These are phyloP conservation scores for Doris montereyensis DNA, from an alignment of 2,888 invertebrate genomes.

Conservation along the genomic window DNA sequence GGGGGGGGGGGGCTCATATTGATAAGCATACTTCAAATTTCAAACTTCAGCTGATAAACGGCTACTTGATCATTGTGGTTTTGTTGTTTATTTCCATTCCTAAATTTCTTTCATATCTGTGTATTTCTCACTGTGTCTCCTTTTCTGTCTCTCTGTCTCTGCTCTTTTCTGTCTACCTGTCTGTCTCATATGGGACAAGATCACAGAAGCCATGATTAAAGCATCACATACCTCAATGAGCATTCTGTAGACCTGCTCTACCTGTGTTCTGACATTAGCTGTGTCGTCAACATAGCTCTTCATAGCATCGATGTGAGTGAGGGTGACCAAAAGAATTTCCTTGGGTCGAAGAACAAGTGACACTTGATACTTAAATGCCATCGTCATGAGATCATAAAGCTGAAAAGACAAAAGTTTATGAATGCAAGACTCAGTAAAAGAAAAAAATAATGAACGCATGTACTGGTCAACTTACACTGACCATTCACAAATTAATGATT, in stretches of 20 bases:
- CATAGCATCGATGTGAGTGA: conserved; percentile 80
- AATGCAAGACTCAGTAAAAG: not conserved
- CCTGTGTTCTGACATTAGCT: conserved; percentile 60
- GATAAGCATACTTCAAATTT: too few species aligned
- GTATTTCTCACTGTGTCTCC: too few species aligned
- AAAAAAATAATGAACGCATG: not conserved
- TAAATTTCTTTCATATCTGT: too few species aligned
- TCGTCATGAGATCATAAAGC: conserved; percentile 94
- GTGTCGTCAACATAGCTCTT: conserved; percentile 74
- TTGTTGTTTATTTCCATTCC: too few species aligned
- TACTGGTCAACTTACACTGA: too few species aligned
- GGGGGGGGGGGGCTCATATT: too few species aligned
- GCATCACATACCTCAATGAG: conserved; percentile 62
- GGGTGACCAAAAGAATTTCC: conserved; percentile 77
- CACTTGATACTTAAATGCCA: conserved; percentile 93
- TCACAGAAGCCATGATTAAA: not conserved
- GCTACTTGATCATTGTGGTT: too few species aligned
- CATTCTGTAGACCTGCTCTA: conserved; percentile 67
- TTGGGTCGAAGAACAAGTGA: conserved; percentile 73
- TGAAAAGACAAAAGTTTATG: conserved; percentile 53
- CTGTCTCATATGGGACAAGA: too few species aligned
- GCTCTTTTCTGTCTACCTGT: too few species aligned
- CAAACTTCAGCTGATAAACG: too few species aligned
- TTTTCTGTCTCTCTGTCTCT: too few species aligned
- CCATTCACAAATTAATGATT: too few species aligned